A percentile compares a stretch with the other conserved stretches of the same genome.
phyloP scores from a whole-genome alignment of 2,888 invertebrate species.

The Caenorhabditis afra region DNA sequence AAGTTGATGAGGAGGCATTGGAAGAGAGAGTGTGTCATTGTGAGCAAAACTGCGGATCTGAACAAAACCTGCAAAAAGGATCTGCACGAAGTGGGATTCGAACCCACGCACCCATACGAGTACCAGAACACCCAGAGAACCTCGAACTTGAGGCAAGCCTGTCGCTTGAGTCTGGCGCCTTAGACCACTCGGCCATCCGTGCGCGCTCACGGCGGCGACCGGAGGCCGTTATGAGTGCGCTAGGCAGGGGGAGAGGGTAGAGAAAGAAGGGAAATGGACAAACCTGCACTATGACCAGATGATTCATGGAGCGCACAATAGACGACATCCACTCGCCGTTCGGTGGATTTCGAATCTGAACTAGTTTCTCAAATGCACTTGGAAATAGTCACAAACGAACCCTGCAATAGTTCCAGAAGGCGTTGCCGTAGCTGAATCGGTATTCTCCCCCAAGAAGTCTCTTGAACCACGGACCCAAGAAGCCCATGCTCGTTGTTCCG shows the following conservation, averaged over 20 bases:
- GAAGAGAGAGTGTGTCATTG: conserved; percentile 51
- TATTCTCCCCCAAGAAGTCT: conserved; percentile 48
- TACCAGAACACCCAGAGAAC: conserved; percentile 69
- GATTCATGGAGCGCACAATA: conserved; percentile 51
- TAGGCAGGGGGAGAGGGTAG: not conserved
- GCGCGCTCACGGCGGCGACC: conserved; percentile 4
- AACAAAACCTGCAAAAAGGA: conserved; percentile 45
- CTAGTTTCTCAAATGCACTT: not conserved
- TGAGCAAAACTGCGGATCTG: conserved; percentile 40
- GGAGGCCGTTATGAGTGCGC: not conserved
- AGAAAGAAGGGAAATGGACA: conserved; percentile 1
- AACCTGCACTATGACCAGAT: conserved; percentile 48
- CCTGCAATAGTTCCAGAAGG: conserved; percentile 52
- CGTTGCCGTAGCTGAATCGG: conserved; percentile 43
- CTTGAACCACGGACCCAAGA: conserved; percentile 42
- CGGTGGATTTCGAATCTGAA: conserved; percentile 44
- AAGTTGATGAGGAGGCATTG: conserved; percentile 50
- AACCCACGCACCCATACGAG: conserved; percentile 75
- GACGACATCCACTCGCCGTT: conserved; percentile 50
- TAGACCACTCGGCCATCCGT: conserved; percentile 81
- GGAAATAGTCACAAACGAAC: conserved; percentile 5
- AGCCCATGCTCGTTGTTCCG: conserved; percentile 9
- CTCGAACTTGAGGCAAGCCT: conserved; percentile 60
- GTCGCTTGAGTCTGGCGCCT: conserved; percentile 81
- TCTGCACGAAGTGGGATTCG: conserved; percentile 73